Base-by-base conservation (phyloP, 2,888 invertebrate species). In the Barypeithes pellucidus region DNA sequence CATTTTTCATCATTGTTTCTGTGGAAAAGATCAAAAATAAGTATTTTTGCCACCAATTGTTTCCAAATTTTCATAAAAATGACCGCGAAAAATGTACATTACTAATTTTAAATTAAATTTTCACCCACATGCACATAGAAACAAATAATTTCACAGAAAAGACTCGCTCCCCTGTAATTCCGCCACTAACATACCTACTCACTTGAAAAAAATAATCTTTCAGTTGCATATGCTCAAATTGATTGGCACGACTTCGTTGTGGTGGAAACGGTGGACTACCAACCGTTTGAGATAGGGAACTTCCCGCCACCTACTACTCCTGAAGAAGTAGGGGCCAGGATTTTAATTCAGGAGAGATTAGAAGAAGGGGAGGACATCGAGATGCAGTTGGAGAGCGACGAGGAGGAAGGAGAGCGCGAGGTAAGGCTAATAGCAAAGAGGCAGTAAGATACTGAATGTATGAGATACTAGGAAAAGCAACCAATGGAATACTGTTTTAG, bases 211-310 rank as follows among this genome's bases (percentile, higher is more conserved):
- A 33, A 22, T 66, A 47, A 57, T 47, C 63, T 77, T 78, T 74
- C 36, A 90, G 91, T 95, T 29, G 95, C 95, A 0, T 99, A 99
- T 85, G 98, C 98, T 0, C 97, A 97, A 82, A 98, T 99, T 76
- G 99, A 99, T 85, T 99, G 99, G 99, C 99, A 99, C 85, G 99
- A 99, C 86, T 99, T 99, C 86, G 99, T 99, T 0, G 99, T 99
- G 0, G 99, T 99, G 0, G 99, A 99, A 87, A 99, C 99, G 0
- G 99, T 99, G 0, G 99, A 99, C 86, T 99, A 99, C 85, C 97
- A 98, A 79, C 95, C 96, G 0, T 96, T 95, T 80, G 99, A 99
- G 87, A 93, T 94, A 11, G 97, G 97, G 0, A 96, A 97, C 84
- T 96, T 98, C 82, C 98, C 98, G 0, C 96, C 98, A 2, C 99